Percentiles rank a stretch among this genome's conserved stretches.
These are phyloP conservation scores for Colossoma macropomum DNA, from an alignment of 2,113 vertebrate genomes.

Conservation along the genomic window DNA sequence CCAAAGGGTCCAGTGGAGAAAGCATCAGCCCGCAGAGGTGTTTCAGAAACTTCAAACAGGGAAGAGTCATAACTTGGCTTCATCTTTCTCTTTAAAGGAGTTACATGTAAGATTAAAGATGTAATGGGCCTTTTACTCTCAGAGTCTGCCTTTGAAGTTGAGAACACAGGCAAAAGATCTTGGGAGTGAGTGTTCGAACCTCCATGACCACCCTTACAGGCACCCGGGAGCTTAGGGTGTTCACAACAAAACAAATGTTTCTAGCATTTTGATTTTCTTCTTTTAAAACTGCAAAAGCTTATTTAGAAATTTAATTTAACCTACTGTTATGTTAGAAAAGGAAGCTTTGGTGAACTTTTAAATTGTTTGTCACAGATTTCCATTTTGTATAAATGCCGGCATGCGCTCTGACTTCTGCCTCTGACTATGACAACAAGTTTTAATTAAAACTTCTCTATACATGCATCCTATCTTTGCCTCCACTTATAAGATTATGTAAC, in stretches of 20 bases:
- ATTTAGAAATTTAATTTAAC: too few relatives aligned
- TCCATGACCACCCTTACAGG: not conserved
- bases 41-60: not conserved
- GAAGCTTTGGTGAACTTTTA: too few relatives aligned
- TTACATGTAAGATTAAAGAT: slow-evolving; percentile 10
- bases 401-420: too few relatives aligned
- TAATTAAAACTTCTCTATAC: too few relatives aligned
- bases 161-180: not conserved
- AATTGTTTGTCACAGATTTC: too few relatives aligned
- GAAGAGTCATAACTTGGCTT: slow-evolving; percentile 3
- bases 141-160: slow-evolving; percentile 5
- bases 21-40: not conserved
- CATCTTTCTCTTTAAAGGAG: slow-evolving; percentile 6
- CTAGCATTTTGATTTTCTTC: not conserved
- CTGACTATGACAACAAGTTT: too few relatives aligned
- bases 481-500: too few relatives aligned
- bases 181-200: not conserved
- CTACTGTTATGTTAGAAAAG: too few relatives aligned
- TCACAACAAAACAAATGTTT: not conserved
- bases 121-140: not conserved
- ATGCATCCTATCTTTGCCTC: too few relatives aligned
- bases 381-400: too few relatives aligned
- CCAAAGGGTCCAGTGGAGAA: not conserved
- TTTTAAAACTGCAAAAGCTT: too few relatives aligned
- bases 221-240: not conserved